These are phyloP conservation scores for Delichon dasypus DNA, from an alignment of 2,797 vertebrate genomes.

Conservation along the genomic window DNA sequence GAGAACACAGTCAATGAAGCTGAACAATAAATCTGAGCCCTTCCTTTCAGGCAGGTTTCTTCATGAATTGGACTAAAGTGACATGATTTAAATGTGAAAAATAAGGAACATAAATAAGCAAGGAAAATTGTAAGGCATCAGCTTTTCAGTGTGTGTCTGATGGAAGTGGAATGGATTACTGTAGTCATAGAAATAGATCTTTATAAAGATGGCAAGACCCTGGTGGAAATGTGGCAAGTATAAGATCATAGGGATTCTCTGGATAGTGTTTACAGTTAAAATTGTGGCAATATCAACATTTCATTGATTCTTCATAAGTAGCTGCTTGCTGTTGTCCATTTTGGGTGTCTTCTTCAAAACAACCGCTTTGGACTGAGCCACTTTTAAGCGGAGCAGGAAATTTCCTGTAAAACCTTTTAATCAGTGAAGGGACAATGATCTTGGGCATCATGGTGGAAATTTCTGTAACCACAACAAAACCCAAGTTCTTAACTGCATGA, in stretches of 20 bases:
- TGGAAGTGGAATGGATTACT: not conserved
- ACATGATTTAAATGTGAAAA: not conserved
- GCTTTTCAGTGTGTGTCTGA: not conserved
- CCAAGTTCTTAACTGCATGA: fast-evolving
- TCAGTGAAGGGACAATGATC: not conserved
- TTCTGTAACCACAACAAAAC: not conserved
- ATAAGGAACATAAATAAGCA: not conserved
- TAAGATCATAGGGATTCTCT: not conserved
- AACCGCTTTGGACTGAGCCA: not conserved
- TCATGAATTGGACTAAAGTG: not conserved
- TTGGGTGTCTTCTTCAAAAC: not conserved
- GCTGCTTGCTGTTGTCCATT: not conserved
- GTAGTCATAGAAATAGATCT: not conserved
- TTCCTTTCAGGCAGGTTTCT: not conserved
- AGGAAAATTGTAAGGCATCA: not conserved
- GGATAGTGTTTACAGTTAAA: not conserved
- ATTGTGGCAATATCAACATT: not conserved
- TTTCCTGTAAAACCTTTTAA: not conserved
- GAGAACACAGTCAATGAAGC: not conserved
- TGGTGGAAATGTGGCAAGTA: not conserved
- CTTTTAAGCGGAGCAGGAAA: not conserved
- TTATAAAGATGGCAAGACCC: not conserved
- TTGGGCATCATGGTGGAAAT: not conserved
- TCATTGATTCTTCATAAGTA: not conserved
- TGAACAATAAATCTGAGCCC: not conserved